Conservation (phyloP, 1,140 invertebrate species). For the Aphaenogaster floridana region DNA sequence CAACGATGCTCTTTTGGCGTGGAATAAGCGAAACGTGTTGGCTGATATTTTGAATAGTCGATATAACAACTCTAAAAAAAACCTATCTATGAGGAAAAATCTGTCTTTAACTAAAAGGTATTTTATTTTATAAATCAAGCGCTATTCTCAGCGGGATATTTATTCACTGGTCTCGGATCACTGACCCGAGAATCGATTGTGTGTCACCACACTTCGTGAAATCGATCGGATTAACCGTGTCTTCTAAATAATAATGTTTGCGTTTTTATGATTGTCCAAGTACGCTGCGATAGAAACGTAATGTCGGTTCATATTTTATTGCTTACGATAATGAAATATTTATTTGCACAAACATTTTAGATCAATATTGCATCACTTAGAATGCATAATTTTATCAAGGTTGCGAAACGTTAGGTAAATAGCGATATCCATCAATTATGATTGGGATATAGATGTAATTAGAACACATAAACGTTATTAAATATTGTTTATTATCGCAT, state of each 20-base stretch:
- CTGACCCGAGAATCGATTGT: slow-evolving; percentile 54
- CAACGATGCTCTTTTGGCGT: neutral
- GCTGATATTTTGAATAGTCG: neutral
- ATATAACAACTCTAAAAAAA: too few species aligned
- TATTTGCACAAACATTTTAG: slow-evolving; percentile 39
- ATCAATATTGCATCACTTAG: slow-evolving; percentile 20
- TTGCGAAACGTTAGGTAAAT: slow-evolving; percentile 40
- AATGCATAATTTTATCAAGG: slow-evolving; percentile 36
- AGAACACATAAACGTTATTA: slow-evolving; percentile 56
- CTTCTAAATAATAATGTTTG: slow-evolving; percentile 42
- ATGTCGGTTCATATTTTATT: slow-evolving; percentile 6
- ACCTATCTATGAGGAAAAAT: neutral
- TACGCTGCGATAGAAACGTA: neutral
- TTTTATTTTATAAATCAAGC: neutral
- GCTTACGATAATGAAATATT: neutral
- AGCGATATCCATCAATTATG: slow-evolving; percentile 12
- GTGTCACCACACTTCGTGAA: slow-evolving; percentile 23
- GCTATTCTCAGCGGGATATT: slow-evolving; percentile 33
- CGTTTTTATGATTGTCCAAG: neutral
- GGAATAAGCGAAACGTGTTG: neutral
- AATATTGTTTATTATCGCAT: slow-evolving; percentile 44
- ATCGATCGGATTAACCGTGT: slow-evolving; percentile 24
- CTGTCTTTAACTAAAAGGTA: neutral
- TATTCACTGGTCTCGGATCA: slow-evolving; percentile 23
- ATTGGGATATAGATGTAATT: slow-evolving; percentile 37